Evolutionary conservation across 1,140 invertebrate genomes (phyloP).

Genomic region (Zaprionus gabonicus): DNA sequence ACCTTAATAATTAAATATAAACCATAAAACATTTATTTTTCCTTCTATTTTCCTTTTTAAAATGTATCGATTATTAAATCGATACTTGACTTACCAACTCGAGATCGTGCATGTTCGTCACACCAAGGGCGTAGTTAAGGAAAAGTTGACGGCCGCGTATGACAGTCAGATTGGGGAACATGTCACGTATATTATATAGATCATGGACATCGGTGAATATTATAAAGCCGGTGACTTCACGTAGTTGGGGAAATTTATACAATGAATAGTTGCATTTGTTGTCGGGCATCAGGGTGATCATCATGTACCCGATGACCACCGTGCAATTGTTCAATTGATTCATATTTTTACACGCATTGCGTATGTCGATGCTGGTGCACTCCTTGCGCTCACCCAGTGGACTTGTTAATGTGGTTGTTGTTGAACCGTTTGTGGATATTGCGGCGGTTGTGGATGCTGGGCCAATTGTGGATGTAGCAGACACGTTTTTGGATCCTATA

Average conservation of each 20-base stretch:
- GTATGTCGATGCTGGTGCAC: conserved; percentile 92
- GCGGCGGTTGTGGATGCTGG: neutral
- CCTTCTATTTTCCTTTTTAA: neutral
- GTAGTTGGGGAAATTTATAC: conserved; percentile 58
- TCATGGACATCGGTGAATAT: conserved; percentile 89
- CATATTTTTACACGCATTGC: conserved; percentile 90
- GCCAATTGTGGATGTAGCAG: neutral
- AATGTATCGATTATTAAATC: neutral
- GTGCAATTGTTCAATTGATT: conserved; percentile 90
- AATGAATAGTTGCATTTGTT: conserved; percentile 46
- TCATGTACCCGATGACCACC: conserved; percentile 93
- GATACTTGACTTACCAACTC: conserved; percentile 50
- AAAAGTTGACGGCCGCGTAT: conserved; percentile 95
- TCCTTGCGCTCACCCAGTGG: conserved; percentile 40
- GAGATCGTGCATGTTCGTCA: conserved; percentile 82
- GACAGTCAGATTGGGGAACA: conserved; percentile 97
- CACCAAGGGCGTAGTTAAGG: conserved; percentile 94
- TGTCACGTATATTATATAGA: conserved; percentile 90
- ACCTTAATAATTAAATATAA: neutral
- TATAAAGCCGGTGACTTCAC: conserved; percentile 88
- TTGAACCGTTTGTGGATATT: neutral
- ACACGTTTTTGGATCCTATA: neutral
- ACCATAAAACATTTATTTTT: neutral
- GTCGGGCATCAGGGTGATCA: conserved; percentile 72
- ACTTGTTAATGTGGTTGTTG: neutral